Conservation (phyloP, 2,113 vertebrate species). For the Equus przewalskii region DNA sequence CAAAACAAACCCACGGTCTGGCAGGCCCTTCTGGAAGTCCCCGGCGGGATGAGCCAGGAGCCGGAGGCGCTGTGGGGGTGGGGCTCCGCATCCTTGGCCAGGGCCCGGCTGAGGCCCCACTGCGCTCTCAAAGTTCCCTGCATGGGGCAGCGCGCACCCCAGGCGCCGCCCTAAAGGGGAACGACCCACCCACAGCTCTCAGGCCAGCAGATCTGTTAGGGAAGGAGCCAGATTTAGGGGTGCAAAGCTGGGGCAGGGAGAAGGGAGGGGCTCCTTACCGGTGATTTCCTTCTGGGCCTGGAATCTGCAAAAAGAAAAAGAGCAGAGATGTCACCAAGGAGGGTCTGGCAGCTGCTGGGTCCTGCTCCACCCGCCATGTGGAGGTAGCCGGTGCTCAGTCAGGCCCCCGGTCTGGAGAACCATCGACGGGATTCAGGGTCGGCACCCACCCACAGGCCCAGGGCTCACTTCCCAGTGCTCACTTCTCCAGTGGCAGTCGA, state of each 20-base stretch:
- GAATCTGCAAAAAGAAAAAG: slow-evolving; percentile 64
- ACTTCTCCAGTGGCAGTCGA: not conserved
- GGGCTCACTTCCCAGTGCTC: not conserved
- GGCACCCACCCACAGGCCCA: rapidly evolving
- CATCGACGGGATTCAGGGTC: rapidly evolving
- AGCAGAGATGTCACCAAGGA: not conserved
- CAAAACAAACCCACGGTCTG: not conserved
- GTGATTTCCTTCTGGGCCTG: not conserved
- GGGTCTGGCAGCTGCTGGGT: not conserved
- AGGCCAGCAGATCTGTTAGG: not conserved
- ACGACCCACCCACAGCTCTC: not conserved
- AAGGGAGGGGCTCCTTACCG: slow-evolving; percentile 40
- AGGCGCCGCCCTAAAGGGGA: too few species aligned
- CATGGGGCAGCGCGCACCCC: not conserved
- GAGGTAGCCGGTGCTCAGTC: not conserved
- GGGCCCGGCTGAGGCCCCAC: not conserved
- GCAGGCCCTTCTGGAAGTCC: slow-evolving; percentile 70
- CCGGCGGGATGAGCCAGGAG: slow-evolving; percentile 1
- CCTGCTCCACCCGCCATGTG: not conserved
- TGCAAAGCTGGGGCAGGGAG: rapidly evolving
- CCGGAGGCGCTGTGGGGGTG: not conserved
- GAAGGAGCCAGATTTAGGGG: not conserved
- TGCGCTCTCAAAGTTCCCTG: not conserved
- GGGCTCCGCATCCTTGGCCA: not conserved
- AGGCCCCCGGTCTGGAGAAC: not conserved